Percentiles rank a stretch among this genome's conserved stretches.
Evolutionary conservation across 2,113 vertebrate genomes (phyloP).

Genomic region (Megaleporinus macrocephalus): DNA sequence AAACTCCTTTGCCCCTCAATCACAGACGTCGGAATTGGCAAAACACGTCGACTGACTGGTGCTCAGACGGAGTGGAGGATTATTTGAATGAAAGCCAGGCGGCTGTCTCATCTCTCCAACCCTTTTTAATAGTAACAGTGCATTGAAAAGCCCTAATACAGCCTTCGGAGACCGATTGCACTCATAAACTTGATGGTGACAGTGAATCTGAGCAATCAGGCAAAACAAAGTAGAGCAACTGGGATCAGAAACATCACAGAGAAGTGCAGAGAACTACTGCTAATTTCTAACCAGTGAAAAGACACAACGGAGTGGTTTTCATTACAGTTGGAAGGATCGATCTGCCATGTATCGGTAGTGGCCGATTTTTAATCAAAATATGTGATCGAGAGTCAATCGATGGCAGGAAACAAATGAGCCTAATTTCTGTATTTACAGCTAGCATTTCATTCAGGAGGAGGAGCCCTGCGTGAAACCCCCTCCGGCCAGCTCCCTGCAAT

Average conservation of each 20-base stretch:
- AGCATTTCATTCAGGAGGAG: no score
- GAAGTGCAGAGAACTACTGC: slow-evolving; percentile 3
- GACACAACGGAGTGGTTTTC: no score
- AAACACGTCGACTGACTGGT: background rate
- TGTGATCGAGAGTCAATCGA: no score
- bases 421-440: no score
- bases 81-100: slow-evolving; percentile 26
- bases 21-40: background rate
- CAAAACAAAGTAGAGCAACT: background rate
- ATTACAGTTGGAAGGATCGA: no score
- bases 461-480: no score
- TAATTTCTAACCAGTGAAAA: background rate
- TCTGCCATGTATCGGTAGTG: no score
- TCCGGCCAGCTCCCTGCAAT: no score
- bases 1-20: background rate
- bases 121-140: background rate
- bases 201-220: slow-evolving; percentile 12
- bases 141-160: slow-evolving; percentile 13
- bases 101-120: slow-evolving; percentile 26
- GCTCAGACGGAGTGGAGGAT: background rate
- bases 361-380: no score
- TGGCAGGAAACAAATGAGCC: no score
- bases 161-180: slow-evolving; percentile 8
- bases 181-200: slow-evolving; percentile 3
- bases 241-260: background rate